Conservation (phyloP, 2,113 vertebrate species). For the Ceyx cyanopectus region DNA sequence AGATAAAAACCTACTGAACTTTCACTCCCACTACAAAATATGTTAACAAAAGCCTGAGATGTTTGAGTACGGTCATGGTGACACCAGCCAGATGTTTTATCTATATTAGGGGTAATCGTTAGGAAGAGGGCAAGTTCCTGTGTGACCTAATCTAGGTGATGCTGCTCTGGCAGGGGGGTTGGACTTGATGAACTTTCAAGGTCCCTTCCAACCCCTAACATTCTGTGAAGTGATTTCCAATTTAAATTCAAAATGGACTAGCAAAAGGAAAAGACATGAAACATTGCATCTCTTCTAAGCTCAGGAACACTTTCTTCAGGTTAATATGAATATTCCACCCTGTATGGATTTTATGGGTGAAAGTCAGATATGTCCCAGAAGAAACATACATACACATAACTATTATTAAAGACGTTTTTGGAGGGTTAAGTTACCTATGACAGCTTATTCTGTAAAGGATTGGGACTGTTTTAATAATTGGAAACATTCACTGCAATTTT, state of each 20-base stretch:
- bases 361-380: not conserved
- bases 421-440: not conserved
- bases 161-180: too few relatives aligned
- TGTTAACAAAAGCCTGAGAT: not conserved
- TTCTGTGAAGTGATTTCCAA: not conserved
- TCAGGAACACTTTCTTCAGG: not conserved
- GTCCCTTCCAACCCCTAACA: too few relatives aligned
- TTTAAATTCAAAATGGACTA: not conserved
- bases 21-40: not conserved
- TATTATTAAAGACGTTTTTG: not conserved
- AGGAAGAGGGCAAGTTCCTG: not conserved
- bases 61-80: not conserved
- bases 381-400: not conserved
- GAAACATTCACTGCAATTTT: not conserved
- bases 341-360: not conserved
- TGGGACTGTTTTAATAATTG: not conserved
- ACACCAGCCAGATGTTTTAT: not conserved
- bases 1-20: not conserved
- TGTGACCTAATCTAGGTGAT: too few relatives aligned
- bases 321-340: not conserved
- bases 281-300: not conserved
- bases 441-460: not conserved
- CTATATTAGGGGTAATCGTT: not conserved
- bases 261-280: not conserved
- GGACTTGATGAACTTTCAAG: too few relatives aligned